Conservation (phyloP, 2,113 vertebrate genomes). For the Agelaius tricolor region DNA sequence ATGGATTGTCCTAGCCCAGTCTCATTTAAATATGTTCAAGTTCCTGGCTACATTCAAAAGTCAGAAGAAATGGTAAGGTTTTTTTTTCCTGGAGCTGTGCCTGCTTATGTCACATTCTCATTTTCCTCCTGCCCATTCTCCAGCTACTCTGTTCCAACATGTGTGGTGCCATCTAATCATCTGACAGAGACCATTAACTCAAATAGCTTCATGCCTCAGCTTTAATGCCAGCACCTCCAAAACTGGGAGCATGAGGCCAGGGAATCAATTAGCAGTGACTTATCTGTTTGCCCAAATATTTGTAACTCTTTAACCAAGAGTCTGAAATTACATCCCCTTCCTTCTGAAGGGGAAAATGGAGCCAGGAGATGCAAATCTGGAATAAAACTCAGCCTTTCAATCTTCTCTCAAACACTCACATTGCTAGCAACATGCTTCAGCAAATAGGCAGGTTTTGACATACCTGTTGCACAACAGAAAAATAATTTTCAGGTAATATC, state of each 20-base stretch:
- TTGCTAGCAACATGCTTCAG: not conserved
- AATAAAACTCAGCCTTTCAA: not conserved
- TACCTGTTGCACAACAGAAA: not conserved
- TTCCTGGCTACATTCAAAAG: not conserved
- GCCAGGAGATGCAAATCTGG: not conserved
- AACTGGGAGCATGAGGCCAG: not conserved
- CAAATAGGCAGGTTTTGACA: not conserved
- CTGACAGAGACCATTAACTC: not conserved
- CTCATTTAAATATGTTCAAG: not conserved
- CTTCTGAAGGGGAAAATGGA: not conserved
- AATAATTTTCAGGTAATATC: not conserved
- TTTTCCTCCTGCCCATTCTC: not conserved
- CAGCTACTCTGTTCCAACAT: not conserved
- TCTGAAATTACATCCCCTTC: conserved; percentile 37
- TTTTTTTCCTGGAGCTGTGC: not conserved
- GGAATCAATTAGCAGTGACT: conserved; percentile 17
- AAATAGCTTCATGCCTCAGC: not conserved
- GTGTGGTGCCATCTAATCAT: not conserved
- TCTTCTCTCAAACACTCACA: not conserved
- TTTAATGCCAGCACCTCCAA: not conserved
- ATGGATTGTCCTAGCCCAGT: not conserved
- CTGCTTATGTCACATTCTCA: not conserved
- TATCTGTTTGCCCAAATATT: conserved; percentile 13
- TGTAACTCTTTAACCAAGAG: not conserved
- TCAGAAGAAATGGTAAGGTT: not conserved